Percentiles rank a stretch among this genome's conserved stretches.
Conservation (phyloP, 2,797 vertebrate genomes). For the Notolabrus celidotus region DNA sequence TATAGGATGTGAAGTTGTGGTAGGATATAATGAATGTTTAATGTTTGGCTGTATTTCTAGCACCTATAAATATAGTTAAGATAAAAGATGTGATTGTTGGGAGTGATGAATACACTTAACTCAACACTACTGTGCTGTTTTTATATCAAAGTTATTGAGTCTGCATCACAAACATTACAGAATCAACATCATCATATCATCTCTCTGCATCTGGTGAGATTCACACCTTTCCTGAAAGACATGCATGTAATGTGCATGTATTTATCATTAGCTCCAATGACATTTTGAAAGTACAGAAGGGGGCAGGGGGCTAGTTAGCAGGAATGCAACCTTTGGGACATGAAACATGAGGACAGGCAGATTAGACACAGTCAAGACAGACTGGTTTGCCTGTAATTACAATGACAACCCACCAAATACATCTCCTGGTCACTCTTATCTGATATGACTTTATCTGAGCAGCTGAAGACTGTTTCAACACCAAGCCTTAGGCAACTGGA, state of each 20-base stretch:
- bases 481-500: constrained; percentile 57
- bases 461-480: constrained; percentile 71
- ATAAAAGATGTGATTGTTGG: background rate
- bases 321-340: constrained; percentile 73
- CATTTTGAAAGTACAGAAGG: constrained; percentile 30
- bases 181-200: too few relatives aligned
- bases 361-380: constrained; percentile 77
- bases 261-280: constrained; percentile 52
- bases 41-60: background rate
- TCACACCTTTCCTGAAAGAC: background rate
- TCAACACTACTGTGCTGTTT: background rate
- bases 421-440: constrained; percentile 68
- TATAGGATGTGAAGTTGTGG: background rate
- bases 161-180: background rate
- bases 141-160: background rate
- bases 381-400: constrained; percentile 74
- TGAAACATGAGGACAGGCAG: constrained; percentile 70
- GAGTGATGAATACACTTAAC: too few relatives aligned
- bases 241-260: constrained; percentile 15
- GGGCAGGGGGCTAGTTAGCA: constrained; percentile 23
- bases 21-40: background rate
- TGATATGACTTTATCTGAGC: constrained; percentile 64
- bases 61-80: background rate
- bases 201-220: constrained; percentile 5
- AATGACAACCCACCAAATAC: constrained; percentile 65